Evolutionary conservation across 1,140 invertebrate genomes (phyloP), one percentile per base, ranked within the genome.

Genomic region (Caerostris darwini): DNA sequence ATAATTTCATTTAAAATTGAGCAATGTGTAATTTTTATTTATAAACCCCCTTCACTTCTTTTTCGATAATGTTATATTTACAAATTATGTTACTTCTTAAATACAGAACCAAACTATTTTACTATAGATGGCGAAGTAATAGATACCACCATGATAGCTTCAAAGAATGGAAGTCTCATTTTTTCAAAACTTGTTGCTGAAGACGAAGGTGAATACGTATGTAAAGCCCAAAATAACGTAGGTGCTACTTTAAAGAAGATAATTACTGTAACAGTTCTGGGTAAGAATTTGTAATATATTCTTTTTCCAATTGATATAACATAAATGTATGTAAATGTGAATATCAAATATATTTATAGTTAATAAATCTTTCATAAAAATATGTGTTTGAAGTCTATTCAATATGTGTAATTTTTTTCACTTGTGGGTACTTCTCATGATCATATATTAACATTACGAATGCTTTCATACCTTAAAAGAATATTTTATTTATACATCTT

Each of bases 101-200:
- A 34, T 34, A 34, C 34, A 34, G 34, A 34, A 34, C 2, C 34
- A 34, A 34, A 34, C 34, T 34, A 5, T 86, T 34, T 7, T 58
- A n/a, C 7, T 61, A 61, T 5, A 50, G 19, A 8, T 61, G 34
- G 0, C 3, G 19, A 61, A 50, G 34, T 3, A 10, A 59, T 54
- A 10, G 0, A 58, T 2, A 56, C n/a, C 0, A 8, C 4, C 17
- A 50, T 85, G 7, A 0, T 3, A 5, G 2, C 5, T 19, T 17
- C 19, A 7, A 57, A 77, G 10, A 94, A 94, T 94, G 94, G 94
- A 19, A 59, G 81, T 7, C 54, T 94, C 3, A 19, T 71, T 96
- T 98, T 99, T 95, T 98, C 97, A 94, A 97, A 97, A 95, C 97
- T 98, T 81, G 97, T 97, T 96, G 97, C 98, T 5, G 97, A 98